Evolutionary conservation across 1,140 invertebrate species (phyloP), one percentile per base, ranked within the genome.

Genomic region (Pinna nobilis): DNA sequence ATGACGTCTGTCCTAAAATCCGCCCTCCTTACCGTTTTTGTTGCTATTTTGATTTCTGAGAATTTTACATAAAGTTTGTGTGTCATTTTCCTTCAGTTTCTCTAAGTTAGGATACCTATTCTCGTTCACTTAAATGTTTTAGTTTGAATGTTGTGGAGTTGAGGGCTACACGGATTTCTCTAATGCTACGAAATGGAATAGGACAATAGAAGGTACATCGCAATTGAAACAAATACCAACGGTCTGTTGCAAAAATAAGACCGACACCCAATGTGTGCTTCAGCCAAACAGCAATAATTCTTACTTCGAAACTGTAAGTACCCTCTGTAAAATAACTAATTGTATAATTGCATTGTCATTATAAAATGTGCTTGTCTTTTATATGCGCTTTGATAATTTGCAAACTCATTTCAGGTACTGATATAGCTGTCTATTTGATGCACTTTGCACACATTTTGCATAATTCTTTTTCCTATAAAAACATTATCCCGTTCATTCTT

Each of bases 81-180:
- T n/a, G n/a, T 44, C 9, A 44, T 44, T 11, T 44, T n/a, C n/a
- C 9, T 44, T 44, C 39, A 44, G 9, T 44, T 44, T 11, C n/a
- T 44, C n/a, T n/a, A 44, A 44, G n/a, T 44, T 44, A 9, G n/a
- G n/a, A 44, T 11, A 11, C n/a, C 39, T 11, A n/a, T 44, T 37
- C 23, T 32, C 23, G 44, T 41, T 44, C 9, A 15, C 55, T 39
- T 47, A 7, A 44, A 20, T 57, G 15, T 71, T 67, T 44, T 50
- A 81, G 79, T 81, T 81, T 55, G 50, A 78, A 59, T 81, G 79
- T 44, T 81, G 79, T 37, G 79, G 79, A 2, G 76, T 81, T 25
- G 70, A 74, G 30, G 76, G 69, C 59, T 81, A 70, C 63, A 57
- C 39, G 33, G 79, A 81, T 28, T 78, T 81, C 28, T 30, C 68